Base-by-base conservation (phyloP, 2,888 invertebrate species). In the Scotopteryx bipunctaria region DNA sequence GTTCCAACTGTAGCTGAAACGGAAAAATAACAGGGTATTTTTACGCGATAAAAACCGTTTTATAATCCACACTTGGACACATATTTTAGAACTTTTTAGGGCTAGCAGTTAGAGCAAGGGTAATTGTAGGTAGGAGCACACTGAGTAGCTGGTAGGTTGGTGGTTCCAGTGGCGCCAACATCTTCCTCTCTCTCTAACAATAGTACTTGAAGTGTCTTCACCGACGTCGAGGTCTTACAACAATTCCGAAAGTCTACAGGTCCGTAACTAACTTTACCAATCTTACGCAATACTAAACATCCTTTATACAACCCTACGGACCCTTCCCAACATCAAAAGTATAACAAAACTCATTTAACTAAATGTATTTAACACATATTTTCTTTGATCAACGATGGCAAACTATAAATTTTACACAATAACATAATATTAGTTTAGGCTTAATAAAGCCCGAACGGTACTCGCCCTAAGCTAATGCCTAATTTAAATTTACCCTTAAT, bases 191-290 rank as follows among this genome's bases (percentile, higher is more conserved):
- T 72, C 78, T 83, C 85, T 83, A 86, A 86, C 87, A 83, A 81
- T 86, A 89, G 89, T 90, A 90, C 89, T 89, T 81, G 86, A 89
- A 88, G 89, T 89, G 84, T 77, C 89, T 84, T 78, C 73, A 78
- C 74, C 76, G 84, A 86, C 88, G 77, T 73, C 73, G 71, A 73
- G 68, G 59, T 76, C 77, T 84, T 86, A 87, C 87, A 87, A 88
- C 86, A 86, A 88, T 72, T 78, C 76, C 79, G 77, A 78, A 85
- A 82, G 78, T 77, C 78, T 82, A 81, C 61, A 67, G 69, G 77
- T 69, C 75, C 63, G 64, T 48, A 69, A 78, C 86, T 86, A 85
- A 73, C 64, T 71, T 75, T 64, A 66, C 76, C 81, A 84, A 76
- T 81, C 80, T 76, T 89, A 86, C 87, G 86, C 86, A 83, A 81